A percentile compares a stretch with the other conserved stretches of the same genome.
Conservation (phyloP, 2,888 invertebrate species). For the Eilema caniola region DNA sequence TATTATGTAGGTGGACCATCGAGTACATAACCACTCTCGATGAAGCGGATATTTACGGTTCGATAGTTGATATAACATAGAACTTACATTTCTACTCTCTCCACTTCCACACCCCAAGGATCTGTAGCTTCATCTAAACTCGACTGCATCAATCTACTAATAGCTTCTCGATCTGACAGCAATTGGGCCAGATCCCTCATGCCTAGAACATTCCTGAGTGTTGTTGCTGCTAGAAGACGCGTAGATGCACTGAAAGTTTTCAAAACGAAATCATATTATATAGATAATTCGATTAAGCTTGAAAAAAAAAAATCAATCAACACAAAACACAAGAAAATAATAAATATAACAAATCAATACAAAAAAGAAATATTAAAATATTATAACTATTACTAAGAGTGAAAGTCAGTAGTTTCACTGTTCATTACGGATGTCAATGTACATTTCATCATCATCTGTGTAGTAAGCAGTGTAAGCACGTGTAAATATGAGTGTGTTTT, state of each 20-base stretch:
- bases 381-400: no score
- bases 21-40: not conserved
- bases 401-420: no score
- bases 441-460: not conserved
- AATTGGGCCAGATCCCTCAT: constrained; percentile 97
- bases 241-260: constrained; percentile 90
- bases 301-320: no score
- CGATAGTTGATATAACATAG: not conserved
- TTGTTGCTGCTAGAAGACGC: constrained; percentile 93
- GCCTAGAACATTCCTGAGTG: constrained; percentile 95
- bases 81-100: constrained; percentile 96
- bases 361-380: no score
- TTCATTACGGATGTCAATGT: not conserved
- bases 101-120: constrained; percentile 97
- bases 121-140: constrained; percentile 95
- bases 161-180: constrained; percentile 95
- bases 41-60: not conserved
- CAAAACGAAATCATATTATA: not conserved
- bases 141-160: constrained; percentile 96
- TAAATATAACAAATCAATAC: no score
- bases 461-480: no score
- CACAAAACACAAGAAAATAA: no score
- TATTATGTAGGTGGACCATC: not conserved
- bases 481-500: no score
- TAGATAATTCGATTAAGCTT: no score